Conservation (phyloP, 2,797 vertebrate species). For the Gambelia wislizenii region DNA sequence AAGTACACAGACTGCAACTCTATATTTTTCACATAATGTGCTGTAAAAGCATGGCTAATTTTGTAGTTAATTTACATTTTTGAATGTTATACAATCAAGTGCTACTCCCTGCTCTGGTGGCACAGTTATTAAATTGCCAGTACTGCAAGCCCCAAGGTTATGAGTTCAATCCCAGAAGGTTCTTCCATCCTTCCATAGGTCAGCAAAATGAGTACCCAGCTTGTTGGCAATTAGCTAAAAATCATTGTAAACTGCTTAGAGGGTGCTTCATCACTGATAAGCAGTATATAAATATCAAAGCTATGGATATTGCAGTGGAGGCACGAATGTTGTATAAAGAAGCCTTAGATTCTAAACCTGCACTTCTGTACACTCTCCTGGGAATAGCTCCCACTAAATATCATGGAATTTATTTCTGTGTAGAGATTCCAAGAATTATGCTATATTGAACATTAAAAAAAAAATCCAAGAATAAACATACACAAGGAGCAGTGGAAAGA, state of each 20-base stretch:
- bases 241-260: no score
- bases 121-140: background rate
- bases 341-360: background rate
- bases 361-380: background rate
- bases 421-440: background rate
- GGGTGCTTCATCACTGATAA: no score
- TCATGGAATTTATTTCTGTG: no score
- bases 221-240: no score
- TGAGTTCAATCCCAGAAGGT: no score
- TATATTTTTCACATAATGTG: constrained; percentile 18
- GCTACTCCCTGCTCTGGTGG: constrained; percentile 3
- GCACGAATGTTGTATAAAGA: no score
- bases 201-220: no score
- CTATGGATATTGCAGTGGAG: no score
- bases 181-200: no score
- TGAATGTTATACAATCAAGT: constrained; percentile 46
- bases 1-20: constrained; percentile 42
- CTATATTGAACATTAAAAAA: background rate
- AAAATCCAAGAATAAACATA: background rate
- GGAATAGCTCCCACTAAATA: no score
- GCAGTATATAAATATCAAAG: no score
- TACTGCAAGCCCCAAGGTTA: no score
- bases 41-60: constrained; percentile 37
- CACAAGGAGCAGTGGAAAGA: background rate
- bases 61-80: constrained; percentile 48